Conservation (phyloP, 2,888 invertebrate genomes). For the Seira ritae region DNA sequence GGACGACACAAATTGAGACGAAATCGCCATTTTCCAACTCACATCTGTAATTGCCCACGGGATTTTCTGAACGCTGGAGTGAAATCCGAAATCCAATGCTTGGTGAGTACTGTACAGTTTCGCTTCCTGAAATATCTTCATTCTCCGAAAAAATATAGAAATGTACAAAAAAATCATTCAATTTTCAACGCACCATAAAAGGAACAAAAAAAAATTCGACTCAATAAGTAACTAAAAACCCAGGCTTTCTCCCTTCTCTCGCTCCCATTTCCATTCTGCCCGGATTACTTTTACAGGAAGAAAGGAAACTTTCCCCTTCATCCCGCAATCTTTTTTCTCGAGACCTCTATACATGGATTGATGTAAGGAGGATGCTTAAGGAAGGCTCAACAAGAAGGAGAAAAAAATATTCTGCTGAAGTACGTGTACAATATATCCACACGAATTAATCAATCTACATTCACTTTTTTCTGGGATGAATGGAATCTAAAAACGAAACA, state of each 20-base stretch:
- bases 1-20: slow-evolving; percentile 47
- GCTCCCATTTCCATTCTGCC: neutral
- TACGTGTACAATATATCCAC: neutral
- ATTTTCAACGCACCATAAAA: slow-evolving; percentile 27
- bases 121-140: slow-evolving; percentile 31
- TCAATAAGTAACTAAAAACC: neutral
- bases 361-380: neutral
- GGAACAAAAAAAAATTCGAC: neutral
- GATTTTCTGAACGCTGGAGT: slow-evolving; percentile 54
- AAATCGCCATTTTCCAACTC: slow-evolving; percentile 45
- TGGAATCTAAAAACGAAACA: slow-evolving; percentile 5
- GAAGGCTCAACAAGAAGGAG: neutral
- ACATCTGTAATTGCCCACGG: slow-evolving; percentile 65
- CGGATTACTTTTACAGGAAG: slow-evolving; percentile 8
- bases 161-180: slow-evolving; percentile 19
- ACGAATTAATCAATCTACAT: slow-evolving; percentile 23
- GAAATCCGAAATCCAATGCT: slow-evolving; percentile 58
- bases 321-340: neutral
- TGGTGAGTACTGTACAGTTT: slow-evolving; percentile 54
- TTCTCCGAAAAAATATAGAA: slow-evolving; percentile 11
- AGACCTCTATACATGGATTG: neutral
- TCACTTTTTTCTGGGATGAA: neutral
- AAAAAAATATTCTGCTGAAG: neutral
- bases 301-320: neutral
- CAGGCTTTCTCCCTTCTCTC: neutral